Conservation (phyloP, 2,113 vertebrate species). For the Myotis brandtii region DNA sequence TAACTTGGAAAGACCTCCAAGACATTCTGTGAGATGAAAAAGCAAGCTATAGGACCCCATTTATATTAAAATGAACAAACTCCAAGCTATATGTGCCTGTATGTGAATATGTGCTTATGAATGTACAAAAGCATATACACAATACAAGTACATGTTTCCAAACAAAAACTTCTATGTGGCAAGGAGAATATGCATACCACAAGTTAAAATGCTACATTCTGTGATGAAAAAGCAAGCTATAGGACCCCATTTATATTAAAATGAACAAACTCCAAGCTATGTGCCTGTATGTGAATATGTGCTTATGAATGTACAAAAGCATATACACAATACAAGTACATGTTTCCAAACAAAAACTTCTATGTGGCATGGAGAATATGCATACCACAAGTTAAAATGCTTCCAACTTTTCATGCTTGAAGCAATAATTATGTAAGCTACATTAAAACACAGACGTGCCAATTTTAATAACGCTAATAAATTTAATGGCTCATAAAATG, state of each 20-base stretch:
- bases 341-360: not conserved
- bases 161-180: not conserved
- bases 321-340: not conserved
- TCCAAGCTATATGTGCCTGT: not conserved
- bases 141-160: not conserved
- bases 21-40: not conserved
- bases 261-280: not conserved
- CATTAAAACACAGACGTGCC: not conserved
- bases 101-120: not conserved
- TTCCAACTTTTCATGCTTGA: not conserved
- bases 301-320: not conserved
- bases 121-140: accelerated
- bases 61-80: not conserved
- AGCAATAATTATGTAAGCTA: slow-evolving; percentile 10
- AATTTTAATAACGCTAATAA: slow-evolving; percentile 41
- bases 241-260: not conserved
- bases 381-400: not conserved
- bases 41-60: not conserved
- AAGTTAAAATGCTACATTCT: not conserved
- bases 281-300: not conserved
- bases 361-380: not conserved
- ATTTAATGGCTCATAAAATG: slow-evolving; percentile 6
- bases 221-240: not conserved
- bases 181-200: not conserved
- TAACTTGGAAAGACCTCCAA: not conserved